Evolutionary conservation across 2,797 vertebrate genomes (phyloP), one percentile per base, ranked within the genome.

Genomic region (Sebastes oblongus): DNA sequence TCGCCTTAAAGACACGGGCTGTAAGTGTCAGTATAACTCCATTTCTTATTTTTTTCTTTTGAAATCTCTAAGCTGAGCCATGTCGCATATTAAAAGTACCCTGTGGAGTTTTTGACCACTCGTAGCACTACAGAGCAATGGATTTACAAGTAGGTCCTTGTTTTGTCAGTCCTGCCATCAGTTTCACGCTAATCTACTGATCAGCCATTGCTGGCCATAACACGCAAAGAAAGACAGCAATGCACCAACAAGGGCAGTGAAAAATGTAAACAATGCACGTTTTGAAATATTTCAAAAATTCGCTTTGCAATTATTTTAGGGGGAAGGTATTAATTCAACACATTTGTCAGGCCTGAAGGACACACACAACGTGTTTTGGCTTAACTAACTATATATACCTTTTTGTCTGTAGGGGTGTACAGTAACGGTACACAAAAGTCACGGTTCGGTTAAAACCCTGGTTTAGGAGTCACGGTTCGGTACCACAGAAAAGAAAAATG

Each of bases 1-100:
- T 91, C 97, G 98, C 93, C 97, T 99, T 89, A 99, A 99, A 96
- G 98, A 99, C 96, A 99, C 98, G 71, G 98, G 98, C 94, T 99
- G 98, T 99, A 93, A 98, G 98, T 97, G 87, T 54, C 32, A 30
- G 25, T 60, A 55, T n/a, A 1, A 11, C 20, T 55, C n/a, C 13
- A 6, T 61, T 58, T 58, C 20, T 62, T 39, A 18, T 22, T 50
- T 13, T 24, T 16, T 29, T 20, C 7, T 29, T 24, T 42, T 42
- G 7, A 72, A n/a, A 56, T 59, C 2, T 60, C 3, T 3, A 14
- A 25, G 12, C 20, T 42, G 3, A 62, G 24, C n/a, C 3, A 12
- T 68, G 65, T 39, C 54, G 4, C 8, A 27, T 77, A n/a, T 39
- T 39, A 22, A 34, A 68, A 14, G 27, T 30, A 10, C 27, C 64